Base-by-base conservation (phyloP, 2,888 invertebrate genomes). In the Thalpophila matura region DNA sequence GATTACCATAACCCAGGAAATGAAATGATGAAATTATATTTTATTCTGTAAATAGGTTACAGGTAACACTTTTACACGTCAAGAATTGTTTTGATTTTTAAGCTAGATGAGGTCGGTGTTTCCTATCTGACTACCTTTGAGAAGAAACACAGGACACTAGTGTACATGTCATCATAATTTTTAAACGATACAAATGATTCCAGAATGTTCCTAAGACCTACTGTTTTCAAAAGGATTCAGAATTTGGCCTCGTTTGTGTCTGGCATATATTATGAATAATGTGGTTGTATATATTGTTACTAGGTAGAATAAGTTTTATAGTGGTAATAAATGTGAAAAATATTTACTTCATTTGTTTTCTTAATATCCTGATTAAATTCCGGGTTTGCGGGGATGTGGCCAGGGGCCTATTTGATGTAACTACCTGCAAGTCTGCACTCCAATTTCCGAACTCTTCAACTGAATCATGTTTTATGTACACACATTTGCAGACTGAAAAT, bases 281-380 rank as follows among this genome's bases (percentile, higher is more conserved):
- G 77, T 80, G 75, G 75, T 85, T 87, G 85, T 89, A 83, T 86
- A 84, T 85, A 84, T 83, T 84, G 84, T 85, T 85, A 81, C 33
- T 82, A 80, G 65, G n/a, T n/a, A n/a, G 37, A 68, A 75, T 79
- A 78, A 79, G 77, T 84, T 85, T 84, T 85, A 82, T 84, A 86
- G 84, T 69, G 60, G 80, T 80, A 84, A 87, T 89, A 88, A 88
- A 89, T 82, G 78, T 83, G 54, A 46, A 63, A 63, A 79, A 70
- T 77, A 70, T 66, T 79, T 73, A 70, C 22, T 50, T 60, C 7
- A 24, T 38, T 54, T 42, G 38, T 47, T 63, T 63, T 57, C 77
- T 75, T 67, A 27, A 9, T 47, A n/a, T 14, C 47, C 33, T 33
- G 5, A n/a, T 26, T 12, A n/a, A 6, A 20, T 14, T 6, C 10